These are phyloP conservation scores for Gambusia holbrooki DNA, from an alignment of 2,113 vertebrate genomes.

Conservation along the genomic window DNA sequence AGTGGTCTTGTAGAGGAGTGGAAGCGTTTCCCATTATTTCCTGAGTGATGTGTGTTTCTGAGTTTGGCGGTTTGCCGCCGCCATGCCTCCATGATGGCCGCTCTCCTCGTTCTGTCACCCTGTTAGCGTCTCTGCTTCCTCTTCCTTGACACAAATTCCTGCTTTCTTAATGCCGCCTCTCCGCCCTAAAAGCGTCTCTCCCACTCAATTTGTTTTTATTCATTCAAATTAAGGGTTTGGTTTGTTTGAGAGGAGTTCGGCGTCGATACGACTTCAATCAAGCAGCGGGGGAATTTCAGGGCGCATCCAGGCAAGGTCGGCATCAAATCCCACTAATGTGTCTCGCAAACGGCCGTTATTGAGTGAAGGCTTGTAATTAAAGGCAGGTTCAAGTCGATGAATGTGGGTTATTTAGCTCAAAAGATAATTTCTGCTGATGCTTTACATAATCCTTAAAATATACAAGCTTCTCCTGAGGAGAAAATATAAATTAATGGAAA, in stretches of 20 bases:
- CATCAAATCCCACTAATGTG: constrained; percentile 57
- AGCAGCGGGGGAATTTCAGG: constrained; percentile 39
- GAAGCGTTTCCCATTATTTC: not conserved
- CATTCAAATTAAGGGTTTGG: constrained; percentile 48
- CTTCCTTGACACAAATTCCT: constrained; percentile 31
- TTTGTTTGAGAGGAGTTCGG: constrained; percentile 45
- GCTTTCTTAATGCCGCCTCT: constrained; percentile 25
- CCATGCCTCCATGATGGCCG: not conserved
- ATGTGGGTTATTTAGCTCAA: constrained; percentile 71
- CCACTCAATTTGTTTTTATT: constrained; percentile 59
- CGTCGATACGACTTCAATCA: constrained; percentile 61
- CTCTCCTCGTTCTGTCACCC: constrained; percentile 9
- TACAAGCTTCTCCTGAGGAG: constrained; percentile 54
- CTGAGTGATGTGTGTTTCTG: not conserved
- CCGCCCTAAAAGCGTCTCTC: constrained; percentile 40
- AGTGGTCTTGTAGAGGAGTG: not conserved
- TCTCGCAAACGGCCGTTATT: constrained; percentile 48
- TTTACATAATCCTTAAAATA: constrained; percentile 77
- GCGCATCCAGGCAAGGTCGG: constrained; percentile 47
- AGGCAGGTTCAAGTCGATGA: constrained; percentile 71
- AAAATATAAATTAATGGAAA: constrained; percentile 65
- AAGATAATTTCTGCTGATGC: constrained; percentile 72
- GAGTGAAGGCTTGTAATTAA: constrained; percentile 76
- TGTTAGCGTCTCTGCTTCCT: constrained; percentile 8
- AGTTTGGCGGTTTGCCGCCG: not conserved